Conservation (phyloP, 35 echinoderm and acorn worm genomes). For the Apostichopus californicus region DNA sequence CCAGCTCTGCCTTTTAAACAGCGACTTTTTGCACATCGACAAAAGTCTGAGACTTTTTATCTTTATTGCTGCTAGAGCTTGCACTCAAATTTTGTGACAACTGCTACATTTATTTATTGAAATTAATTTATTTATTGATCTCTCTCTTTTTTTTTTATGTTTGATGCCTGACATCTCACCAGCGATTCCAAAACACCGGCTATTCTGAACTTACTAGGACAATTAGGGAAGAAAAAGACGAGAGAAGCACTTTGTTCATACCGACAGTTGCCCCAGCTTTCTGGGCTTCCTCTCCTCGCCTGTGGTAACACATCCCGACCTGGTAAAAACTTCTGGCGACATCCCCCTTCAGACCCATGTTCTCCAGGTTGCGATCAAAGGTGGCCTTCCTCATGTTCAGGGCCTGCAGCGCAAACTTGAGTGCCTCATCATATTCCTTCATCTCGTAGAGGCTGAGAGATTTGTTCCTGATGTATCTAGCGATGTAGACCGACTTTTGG, state of each 20-base stretch:
- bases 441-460: constrained; percentile 19
- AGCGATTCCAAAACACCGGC: too few species aligned
- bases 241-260: not conserved
- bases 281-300: not conserved
- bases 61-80: too few species aligned
- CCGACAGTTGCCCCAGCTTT: not conserved
- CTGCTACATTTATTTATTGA: too few species aligned
- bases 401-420: constrained; percentile 17
- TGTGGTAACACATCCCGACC: constrained; percentile 50
- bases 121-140: too few species aligned
- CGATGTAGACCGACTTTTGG: constrained; percentile 16
- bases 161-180: too few species aligned
- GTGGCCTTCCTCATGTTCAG: constrained; percentile 28
- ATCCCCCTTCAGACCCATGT: constrained; percentile 31
- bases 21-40: too few species aligned
- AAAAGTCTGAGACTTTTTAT: too few species aligned
- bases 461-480: constrained; percentile 51
- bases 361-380: constrained; percentile 30
- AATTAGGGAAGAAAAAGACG: too few species aligned
- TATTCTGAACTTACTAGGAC: too few species aligned
- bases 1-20: too few species aligned
- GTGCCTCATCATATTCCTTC: constrained; percentile 48
- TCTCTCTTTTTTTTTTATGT: too few species aligned
- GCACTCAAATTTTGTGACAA: too few species aligned
- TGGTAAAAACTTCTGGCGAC: constrained; percentile 39